These are phyloP conservation scores for Nanorana parkeri DNA, from an alignment of 2,113 vertebrate species.

Conservation along the genomic window DNA sequence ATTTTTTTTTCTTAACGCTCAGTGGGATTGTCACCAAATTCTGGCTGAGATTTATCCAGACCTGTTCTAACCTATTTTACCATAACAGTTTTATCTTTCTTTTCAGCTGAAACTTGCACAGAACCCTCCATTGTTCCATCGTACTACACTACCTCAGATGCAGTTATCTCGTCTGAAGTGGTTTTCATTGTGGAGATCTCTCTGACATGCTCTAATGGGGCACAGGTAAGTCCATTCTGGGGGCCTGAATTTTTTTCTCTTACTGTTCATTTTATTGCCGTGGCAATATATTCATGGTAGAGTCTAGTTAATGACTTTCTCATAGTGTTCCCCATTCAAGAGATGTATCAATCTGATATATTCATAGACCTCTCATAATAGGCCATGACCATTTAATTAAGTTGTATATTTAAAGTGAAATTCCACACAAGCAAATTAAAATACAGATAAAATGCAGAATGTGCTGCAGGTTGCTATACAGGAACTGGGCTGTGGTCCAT, in stretches of 20 bases:
- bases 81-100: not conserved
- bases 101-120: conserved; percentile 83
- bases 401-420: conserved; percentile 50
- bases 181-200: conserved; percentile 93
- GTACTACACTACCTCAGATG: conserved; percentile 90
- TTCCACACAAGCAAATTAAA: not conserved
- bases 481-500: too few species aligned
- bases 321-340: conserved; percentile 54
- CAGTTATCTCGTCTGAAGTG: conserved; percentile 88
- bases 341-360: conserved; percentile 31
- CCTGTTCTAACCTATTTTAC: not conserved
- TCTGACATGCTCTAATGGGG: conserved; percentile 86
- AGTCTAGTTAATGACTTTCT: conserved; percentile 22
- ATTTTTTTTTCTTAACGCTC: too few species aligned
- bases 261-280: not conserved
- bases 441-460: too few species aligned
- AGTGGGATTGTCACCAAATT: too few species aligned
- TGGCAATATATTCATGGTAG: conserved; percentile 47
- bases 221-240: conserved; percentile 74
- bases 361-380: conserved; percentile 49
- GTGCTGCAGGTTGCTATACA: too few species aligned
- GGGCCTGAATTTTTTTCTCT: too few species aligned
- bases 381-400: conserved; percentile 45
- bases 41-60: too few species aligned
- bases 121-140: conserved; percentile 87